Base-by-base conservation (phyloP, 35 echinoderm and acorn worm genomes). In the Apostichopus parvimensis region DNA sequence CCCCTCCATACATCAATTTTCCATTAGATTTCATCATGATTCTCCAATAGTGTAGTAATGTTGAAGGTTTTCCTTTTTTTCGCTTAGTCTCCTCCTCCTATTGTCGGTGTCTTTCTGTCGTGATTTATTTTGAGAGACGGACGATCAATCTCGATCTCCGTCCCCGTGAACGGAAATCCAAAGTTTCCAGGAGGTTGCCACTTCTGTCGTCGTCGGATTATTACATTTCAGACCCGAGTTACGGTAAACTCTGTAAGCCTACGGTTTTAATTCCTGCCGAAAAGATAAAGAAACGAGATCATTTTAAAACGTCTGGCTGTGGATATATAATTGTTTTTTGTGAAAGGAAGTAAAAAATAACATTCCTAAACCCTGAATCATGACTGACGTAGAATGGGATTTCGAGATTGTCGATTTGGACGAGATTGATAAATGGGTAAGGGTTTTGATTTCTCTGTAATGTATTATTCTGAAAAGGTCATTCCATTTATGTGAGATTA, bases 371-470 rank as follows among this genome's bases (percentile, higher is more conserved):
- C 6, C 34, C 34, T 7, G 56, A 18, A 79, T 56, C 15, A 88
- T 79, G 71, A 94, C 89, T 78, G 93, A 94, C 77, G 12, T 94
- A 21, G 93, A 94, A 66, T 94, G 93, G 93, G 93, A 94, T 84
- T 91, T 90, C 77, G 93, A 94, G 71, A 94, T 94, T 34, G 89
- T 94, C 28, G 93, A 94, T 85, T 62, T 90, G 88, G 93, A 94
- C 77, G 93, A 94, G 68, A 91, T 94, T 34, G 93, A 90, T 17
- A 94, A 94, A 82, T 94, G 93, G 93, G 93, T 94, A 94, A 94
- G 93, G 56, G 4, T 1, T 88, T 73, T 61, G 8, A 61, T 61
- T 61, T 61, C 58, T 61, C 8, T 61, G 58, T 61, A 11, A 61
- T 61, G 58, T 45, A 45, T 45, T 45, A 45, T 45, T 45, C 34